Percentiles rank a stretch among this genome's conserved stretches.
Conservation (phyloP, 1,140 invertebrate species). For the Cylas formicarius region DNA sequence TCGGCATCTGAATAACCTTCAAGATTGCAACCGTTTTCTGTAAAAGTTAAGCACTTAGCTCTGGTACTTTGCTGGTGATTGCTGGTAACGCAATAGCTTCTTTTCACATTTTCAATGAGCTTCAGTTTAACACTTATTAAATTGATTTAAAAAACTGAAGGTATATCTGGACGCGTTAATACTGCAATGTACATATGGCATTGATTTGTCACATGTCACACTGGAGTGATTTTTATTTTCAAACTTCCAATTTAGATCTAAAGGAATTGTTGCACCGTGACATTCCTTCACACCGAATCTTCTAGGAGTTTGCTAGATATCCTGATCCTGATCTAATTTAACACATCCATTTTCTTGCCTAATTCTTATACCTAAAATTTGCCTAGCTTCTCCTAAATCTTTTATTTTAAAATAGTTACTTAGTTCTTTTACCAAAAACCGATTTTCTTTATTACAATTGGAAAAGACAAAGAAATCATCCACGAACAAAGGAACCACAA, state of each 20-base stretch:
- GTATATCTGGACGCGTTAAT: slow-evolving; percentile 42
- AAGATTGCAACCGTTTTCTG: slow-evolving; percentile 18
- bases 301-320: slow-evolving; percentile 12
- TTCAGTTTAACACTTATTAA: slow-evolving; percentile 36
- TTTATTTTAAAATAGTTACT: slow-evolving; percentile 28
- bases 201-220: slow-evolving; percentile 40
- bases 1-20: slow-evolving; percentile 41
- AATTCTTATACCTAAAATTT: slow-evolving; percentile 28
- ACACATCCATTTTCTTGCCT: slow-evolving; percentile 1
- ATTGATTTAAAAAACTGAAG: slow-evolving; percentile 36
- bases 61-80: slow-evolving; percentile 34
- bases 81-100: slow-evolving; percentile 41
- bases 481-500: slow-evolving; percentile 35
- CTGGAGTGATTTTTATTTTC: slow-evolving; percentile 18
- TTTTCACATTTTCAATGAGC: slow-evolving; percentile 41
- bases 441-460: slow-evolving; percentile 25
- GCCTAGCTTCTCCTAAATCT: slow-evolving; percentile 20
- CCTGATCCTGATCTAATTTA: slow-evolving; percentile 14
- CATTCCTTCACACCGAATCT: slow-evolving; percentile 6
- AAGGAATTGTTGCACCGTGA: slow-evolving; percentile 6
- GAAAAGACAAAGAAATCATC: slow-evolving; percentile 39
- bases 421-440: slow-evolving; percentile 22
- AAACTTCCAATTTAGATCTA: slow-evolving; percentile 11
- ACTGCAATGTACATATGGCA: slow-evolving; percentile 43
- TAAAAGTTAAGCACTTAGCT: too few relatives aligned